Base-by-base conservation (phyloP, 2,888 invertebrate genomes). In the Neelides folsomi region DNA sequence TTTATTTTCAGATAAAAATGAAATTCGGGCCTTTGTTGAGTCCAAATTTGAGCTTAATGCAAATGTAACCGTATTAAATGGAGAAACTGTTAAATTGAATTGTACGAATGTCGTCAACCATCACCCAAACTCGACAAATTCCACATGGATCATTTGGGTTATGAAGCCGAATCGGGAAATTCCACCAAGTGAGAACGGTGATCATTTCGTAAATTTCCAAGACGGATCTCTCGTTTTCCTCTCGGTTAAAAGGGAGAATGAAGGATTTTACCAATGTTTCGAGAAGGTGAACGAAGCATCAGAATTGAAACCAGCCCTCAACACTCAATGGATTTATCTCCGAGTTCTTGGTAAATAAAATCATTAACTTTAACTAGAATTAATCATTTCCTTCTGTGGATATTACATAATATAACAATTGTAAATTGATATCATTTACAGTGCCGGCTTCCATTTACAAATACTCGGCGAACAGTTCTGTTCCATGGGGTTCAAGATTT, bases 251-350 rank as follows among this genome's bases (percentile, higher is more conserved):
- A 62, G 62, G 47, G 53, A 56, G 18, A 59, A 64, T 19, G 62
- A 64, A 52, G 64, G 64, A 1, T 64, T 55, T 54, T 64, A 64
- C 34, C 62, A 64, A 46, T 64, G 64, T 43, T 60, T 60, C 7
- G 61, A 58, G 2, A 58, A 57, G 51, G 44, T 55, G 15, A 61
- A 61, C 49, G 55, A 56, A 38, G 51, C 59, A 1, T 58, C 57
- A 42, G 53, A 51, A 8, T 52, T 55, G 1, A 58, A 56, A 42
- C 43, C 56, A 0, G 58, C 57, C n/a, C 27, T 27, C 27, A 62
- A 61, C 55, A 59, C 62, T 13, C 59, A 62, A 48, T 64, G 62
- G 64, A 60, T 59, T 10, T 61, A 58, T 49, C 27, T 62, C 8
- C 53, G 53, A 20, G 61, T 62, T 37, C 53, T 55, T 18, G 62